Percentiles rank a stretch among this genome's conserved stretches.
Evolutionary conservation across 2,113 vertebrate genomes (phyloP).

Genomic region (Coracopsis vasa): DNA sequence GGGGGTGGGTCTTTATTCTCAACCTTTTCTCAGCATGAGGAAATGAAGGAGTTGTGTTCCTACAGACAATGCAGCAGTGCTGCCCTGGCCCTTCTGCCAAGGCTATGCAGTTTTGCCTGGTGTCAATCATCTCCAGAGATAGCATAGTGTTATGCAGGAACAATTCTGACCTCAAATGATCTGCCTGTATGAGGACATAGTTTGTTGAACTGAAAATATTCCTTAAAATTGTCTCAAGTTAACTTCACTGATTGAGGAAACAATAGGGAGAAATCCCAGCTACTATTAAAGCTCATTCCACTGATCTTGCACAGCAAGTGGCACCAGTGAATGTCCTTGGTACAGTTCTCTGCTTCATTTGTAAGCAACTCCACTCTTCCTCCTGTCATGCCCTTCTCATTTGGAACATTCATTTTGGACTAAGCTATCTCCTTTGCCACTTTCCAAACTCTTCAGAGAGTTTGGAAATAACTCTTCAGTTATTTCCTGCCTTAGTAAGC

Average conservation of each 20-base stretch:
- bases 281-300: background rate
- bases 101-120: background rate
- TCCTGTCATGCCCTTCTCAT: background rate
- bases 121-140: background rate
- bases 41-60: background rate
- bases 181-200: background rate
- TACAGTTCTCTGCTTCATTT: background rate
- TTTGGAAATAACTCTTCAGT: no score
- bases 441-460: background rate
- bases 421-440: background rate
- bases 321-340: background rate
- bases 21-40: background rate
- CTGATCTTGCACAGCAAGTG: background rate
- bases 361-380: background rate
- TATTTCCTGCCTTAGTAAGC: background rate
- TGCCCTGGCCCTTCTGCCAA: constrained; percentile 14
- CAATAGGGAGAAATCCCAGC: background rate
- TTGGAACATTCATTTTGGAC: background rate
- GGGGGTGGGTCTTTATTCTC: background rate
- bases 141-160: background rate
- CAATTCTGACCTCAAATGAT: background rate
- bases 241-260: background rate
- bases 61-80: background rate
- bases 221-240: background rate
- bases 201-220: background rate